Base-by-base conservation (phyloP, 2,113 vertebrate genomes). In the Apteryx mantelli region DNA sequence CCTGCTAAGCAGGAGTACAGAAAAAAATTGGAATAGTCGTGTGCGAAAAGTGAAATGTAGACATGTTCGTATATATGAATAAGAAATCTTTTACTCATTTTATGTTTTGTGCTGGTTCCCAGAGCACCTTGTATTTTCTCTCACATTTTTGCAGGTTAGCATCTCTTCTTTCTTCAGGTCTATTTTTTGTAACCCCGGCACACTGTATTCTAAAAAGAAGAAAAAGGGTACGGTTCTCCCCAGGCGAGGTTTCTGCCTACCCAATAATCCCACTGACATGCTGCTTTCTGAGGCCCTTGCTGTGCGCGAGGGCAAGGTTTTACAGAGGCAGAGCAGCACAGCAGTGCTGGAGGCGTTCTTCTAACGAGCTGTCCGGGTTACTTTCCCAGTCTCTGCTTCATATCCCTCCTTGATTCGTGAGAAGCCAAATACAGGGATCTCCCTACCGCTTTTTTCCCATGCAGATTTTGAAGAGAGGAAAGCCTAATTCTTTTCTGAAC, bases 321-420 rank as follows among this genome's bases (percentile, higher is more conserved):
- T 52, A 32, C 44, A 83, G 95, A 93, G 82, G 56, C 76, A 95
- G 80, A 91, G 87, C n/a, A 88, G 90, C 82, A 0, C 80, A 56
- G 89, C 7, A 88, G 78, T 80, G 94, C 96, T 95, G 89, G 7
- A 93, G 96, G 96, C 85, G 0, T 52, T 93, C 95, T 93, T 78
- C 93, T 97, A 97, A 97, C 36, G 32, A 97, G 97, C 93, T 94
- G 93, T 60, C 95, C 93, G 61, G 46, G 87, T 71, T 82, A 8
- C 89, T 92, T 58, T 22, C 75, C 48, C 48, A 46, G 55, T 61
- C 50, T 81, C n/a, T 75, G 3, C 65, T 93, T 93, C 36, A 58
- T 36, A 22, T 64, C n/a, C 52, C 79, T 90, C 69, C 80, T 84
- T 87, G 68, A 52, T 71, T 88, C 68, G 38, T 77, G 58, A 55